Conservation (phyloP, 2,797 vertebrate genomes). For the Tamandua tetradactyla region DNA sequence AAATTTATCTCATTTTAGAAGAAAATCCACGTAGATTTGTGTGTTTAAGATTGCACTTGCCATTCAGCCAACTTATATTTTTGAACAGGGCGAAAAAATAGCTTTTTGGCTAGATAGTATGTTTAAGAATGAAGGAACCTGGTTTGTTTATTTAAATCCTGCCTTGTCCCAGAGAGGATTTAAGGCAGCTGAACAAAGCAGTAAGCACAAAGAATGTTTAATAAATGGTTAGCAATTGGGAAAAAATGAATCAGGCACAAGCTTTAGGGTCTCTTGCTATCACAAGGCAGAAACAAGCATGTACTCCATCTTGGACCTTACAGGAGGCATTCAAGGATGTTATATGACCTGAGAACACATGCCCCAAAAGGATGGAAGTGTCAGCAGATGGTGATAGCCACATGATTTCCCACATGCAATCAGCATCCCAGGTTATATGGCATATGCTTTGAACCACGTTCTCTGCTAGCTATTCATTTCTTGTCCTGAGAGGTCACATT, state of each 20-base stretch:
- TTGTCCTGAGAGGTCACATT: background rate
- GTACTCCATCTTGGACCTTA: background rate
- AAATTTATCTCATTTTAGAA: conserved; percentile 60
- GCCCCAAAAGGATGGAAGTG: background rate
- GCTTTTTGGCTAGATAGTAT: conserved; percentile 46
- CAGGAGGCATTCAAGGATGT: background rate
- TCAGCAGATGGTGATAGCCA: background rate
- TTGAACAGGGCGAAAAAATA: conserved; percentile 48
- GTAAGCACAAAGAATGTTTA: conserved; percentile 41
- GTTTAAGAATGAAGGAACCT: conserved; percentile 69
- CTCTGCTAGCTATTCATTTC: background rate
- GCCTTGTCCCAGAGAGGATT: conserved; percentile 59
- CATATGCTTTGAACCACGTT: background rate
- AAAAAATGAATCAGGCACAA: background rate
- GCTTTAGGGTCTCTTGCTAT: background rate
- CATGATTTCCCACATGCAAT: background rate
- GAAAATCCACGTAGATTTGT: conserved; percentile 67
- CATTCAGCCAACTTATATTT: conserved; percentile 61
- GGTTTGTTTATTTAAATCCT: conserved; percentile 68
- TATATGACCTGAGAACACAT: background rate
- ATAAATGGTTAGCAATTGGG: conserved; percentile 44
- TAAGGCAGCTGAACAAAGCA: conserved; percentile 55
- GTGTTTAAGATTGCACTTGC: conserved; percentile 45
- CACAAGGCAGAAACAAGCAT: background rate
- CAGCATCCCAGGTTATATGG: background rate